Base-by-base conservation (phyloP, 2,113 vertebrate genomes). In the Apistogramma diplotaenia region DNA sequence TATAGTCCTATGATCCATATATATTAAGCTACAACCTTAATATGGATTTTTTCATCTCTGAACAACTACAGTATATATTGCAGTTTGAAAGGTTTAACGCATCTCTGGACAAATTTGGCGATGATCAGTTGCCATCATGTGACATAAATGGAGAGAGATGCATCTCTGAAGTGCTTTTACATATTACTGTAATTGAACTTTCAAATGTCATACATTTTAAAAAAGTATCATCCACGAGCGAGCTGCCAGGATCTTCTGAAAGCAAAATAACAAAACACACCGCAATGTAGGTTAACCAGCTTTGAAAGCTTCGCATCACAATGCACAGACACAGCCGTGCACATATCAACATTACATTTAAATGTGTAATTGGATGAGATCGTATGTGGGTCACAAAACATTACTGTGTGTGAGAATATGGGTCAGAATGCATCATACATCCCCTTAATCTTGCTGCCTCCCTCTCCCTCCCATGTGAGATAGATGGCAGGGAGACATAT, bases 341-440 rank as follows among this genome's bases (percentile, higher is more conserved):
- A 15, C 40, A n/a, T 19, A 46, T 35, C 60, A 35, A 56, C 55
- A 56, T 79, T 58, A 62, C 74, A 79, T 62, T 29, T 74, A 78
- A 59, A 70, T 71, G 53, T 61, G 61, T 81, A 65, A 89, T 83
- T 49, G 58, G 76, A 86, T 71, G 74, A 74, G 75, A 31, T 72
- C 18, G 79, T 82, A 90, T 92, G 85, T 92, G 88, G 91, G 91
- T 90, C 90, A 91, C 58, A 81, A 74, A 86, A 85, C 87, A 90
- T 75, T 78, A 16, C 23, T 62, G 73, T 43, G 72, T 70, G 78
- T 73, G 16, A 86, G 87, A 86, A 93, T 92, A 80, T 92, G 85
- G 91, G 91, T 92, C 90, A 93, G 85, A 90, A 91, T 89, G 81
- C 85, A 90, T 91, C 85, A 91, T 77, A 91, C 76, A 83, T 46